These are phyloP conservation scores for Mythimna lalbum DNA, from an alignment of 2,888 invertebrate species.

Conservation along the genomic window DNA sequence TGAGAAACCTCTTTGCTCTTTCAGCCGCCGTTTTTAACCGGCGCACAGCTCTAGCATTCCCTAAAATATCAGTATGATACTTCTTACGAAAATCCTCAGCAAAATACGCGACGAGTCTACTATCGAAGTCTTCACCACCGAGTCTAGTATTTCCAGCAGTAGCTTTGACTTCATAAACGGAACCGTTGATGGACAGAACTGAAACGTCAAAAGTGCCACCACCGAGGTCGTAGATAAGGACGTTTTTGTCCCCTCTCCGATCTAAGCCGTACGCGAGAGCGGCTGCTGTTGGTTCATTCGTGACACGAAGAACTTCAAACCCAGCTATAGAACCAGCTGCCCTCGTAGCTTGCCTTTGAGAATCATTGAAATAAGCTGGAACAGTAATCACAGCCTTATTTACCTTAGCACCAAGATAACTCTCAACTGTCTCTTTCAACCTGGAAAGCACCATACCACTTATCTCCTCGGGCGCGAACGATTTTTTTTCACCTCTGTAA, in stretches of 20 bases:
- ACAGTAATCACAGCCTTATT: slow-evolving; percentile 82
- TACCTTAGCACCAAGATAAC: slow-evolving; percentile 73
- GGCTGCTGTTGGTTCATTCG: slow-evolving; percentile 83
- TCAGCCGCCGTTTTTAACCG: slow-evolving; percentile 79
- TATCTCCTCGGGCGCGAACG: slow-evolving; percentile 81
- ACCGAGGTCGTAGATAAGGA: slow-evolving; percentile 81
- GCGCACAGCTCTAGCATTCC: slow-evolving; percentile 69
- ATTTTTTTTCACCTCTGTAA: slow-evolving; percentile 73
- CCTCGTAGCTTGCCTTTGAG: slow-evolving; percentile 80
- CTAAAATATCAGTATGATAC: slow-evolving; percentile 70
- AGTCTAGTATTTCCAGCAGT: slow-evolving; percentile 77
- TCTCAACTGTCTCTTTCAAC: slow-evolving; percentile 80
- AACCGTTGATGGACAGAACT: slow-evolving; percentile 73
- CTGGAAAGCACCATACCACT: slow-evolving; percentile 80
- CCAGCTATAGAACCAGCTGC: slow-evolving; percentile 79
- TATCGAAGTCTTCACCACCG: slow-evolving; percentile 85
- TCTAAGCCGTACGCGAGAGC: slow-evolving; percentile 80
- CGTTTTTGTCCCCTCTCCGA: slow-evolving; percentile 69
- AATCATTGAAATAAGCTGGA: slow-evolving; percentile 82
- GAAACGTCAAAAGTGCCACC: slow-evolving; percentile 84
- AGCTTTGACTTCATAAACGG: slow-evolving; percentile 78
- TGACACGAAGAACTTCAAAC: slow-evolving; percentile 77
- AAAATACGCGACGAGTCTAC: slow-evolving; percentile 79
- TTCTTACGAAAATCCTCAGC: slow-evolving; percentile 79
- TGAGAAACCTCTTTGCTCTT: slow-evolving; percentile 74